Percentiles rank a stretch among this genome's conserved stretches.
Evolutionary conservation across 1,140 invertebrate genomes (phyloP).

Genomic region (Bradysia coprophila): DNA sequence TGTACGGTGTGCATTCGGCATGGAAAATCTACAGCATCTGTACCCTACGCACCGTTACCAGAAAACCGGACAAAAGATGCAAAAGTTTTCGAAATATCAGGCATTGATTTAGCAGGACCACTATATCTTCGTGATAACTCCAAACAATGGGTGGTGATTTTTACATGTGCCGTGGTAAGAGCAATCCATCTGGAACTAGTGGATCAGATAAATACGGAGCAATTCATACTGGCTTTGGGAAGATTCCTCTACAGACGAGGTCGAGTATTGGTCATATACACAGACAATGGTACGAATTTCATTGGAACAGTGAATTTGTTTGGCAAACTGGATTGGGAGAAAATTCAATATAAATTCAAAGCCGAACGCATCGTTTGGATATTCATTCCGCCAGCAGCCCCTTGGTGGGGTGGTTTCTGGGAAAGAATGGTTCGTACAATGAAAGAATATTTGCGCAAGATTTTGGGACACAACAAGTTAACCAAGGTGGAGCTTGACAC

Average conservation of each 20-base stretch:
- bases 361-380: too few relatives aligned
- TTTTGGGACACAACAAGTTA: too few relatives aligned
- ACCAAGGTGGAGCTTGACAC: too few relatives aligned
- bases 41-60: conserved; percentile 20
- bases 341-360: too few relatives aligned
- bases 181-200: conserved; percentile 25
- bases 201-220: conserved; percentile 13
- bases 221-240: conserved; percentile 15
- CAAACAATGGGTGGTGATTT: conserved; percentile 23
- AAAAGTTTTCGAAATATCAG: conserved; percentile 17
- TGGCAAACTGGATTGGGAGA: too few relatives aligned
- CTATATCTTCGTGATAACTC: conserved; percentile 11
- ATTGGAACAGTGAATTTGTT: conserved; percentile 7
- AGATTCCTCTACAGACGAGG: conserved; percentile 16
- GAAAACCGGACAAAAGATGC: conserved; percentile 7
- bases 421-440: too few relatives aligned
- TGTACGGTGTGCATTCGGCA: conserved; percentile 8
- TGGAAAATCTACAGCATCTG: conserved; percentile 5
- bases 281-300: conserved; percentile 13
- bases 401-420: too few relatives aligned
- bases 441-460: too few relatives aligned
- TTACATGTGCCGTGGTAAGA: conserved; percentile 22
- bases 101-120: conserved; percentile 23
- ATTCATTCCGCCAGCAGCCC: too few relatives aligned
- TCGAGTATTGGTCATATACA: conserved; percentile 8